Evolutionary conservation across 2,888 invertebrate genomes (phyloP).

Genomic region (Drosophila seclusa): DNA sequence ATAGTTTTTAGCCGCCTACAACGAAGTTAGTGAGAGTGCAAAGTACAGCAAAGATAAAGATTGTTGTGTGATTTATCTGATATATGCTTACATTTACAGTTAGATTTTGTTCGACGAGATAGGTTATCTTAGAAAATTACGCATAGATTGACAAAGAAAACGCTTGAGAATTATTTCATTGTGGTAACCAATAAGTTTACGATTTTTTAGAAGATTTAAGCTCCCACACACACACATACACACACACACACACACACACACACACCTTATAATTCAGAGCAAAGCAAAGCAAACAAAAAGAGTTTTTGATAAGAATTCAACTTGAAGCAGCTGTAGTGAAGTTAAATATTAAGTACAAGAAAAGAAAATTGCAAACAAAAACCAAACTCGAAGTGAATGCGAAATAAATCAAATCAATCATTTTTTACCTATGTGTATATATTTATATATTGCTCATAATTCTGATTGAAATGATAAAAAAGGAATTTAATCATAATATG

Average conservation of each 20-base stretch:
- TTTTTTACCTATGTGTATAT: conserved; percentile 36
- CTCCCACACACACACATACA: conserved; percentile 7
- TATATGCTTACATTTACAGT: conserved; percentile 65
- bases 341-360: conserved; percentile 16
- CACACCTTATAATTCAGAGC: conserved; percentile 37
- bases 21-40: conserved; percentile 69
- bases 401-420: conserved; percentile 60
- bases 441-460: not conserved
- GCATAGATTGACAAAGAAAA: conserved; percentile 56
- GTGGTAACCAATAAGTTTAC: conserved; percentile 63
- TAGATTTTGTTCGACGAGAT: conserved; percentile 42
- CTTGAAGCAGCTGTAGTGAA: conserved; percentile 20
- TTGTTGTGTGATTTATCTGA: conserved; percentile 74
- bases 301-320: conserved; percentile 70
- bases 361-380: conserved; percentile 9
- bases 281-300: conserved; percentile 32
- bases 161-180: conserved; percentile 67
- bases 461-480: not conserved
- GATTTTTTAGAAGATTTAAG: conserved; percentile 46
- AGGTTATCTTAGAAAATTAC: conserved; percentile 52
- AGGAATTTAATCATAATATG: not conserved
- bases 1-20: conserved; percentile 71
- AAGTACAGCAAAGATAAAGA: conserved; percentile 51
- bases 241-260: conserved; percentile 26
- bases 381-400: conserved; percentile 32